Percentiles rank a stretch among this genome's conserved stretches.
Evolutionary conservation across 2,888 invertebrate genomes (phyloP).

Genomic region (Toxonevra muliebris): DNA sequence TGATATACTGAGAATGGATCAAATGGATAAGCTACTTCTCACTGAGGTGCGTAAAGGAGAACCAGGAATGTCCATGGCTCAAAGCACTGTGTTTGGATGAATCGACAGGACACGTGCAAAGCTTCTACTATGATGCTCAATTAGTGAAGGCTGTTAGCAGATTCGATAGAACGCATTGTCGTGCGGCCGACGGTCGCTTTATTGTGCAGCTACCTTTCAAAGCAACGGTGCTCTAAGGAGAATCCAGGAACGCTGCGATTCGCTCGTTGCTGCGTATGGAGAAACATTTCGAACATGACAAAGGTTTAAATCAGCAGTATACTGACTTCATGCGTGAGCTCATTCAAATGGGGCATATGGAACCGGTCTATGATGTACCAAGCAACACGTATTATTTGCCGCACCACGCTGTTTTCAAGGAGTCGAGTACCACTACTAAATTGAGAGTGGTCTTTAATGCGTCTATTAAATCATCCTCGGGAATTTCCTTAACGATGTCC

Average conservation of each 20-base stretch:
- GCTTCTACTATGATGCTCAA: neutral
- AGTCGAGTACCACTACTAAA: slow-evolving; percentile 32
- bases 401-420: slow-evolving; percentile 29
- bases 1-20: slow-evolving; percentile 35
- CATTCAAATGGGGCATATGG: slow-evolving; percentile 16
- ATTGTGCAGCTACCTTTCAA: slow-evolving; percentile 7
- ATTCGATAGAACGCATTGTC: neutral
- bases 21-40: slow-evolving; percentile 27
- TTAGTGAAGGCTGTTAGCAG: too few species aligned
- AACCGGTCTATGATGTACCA: slow-evolving; percentile 13
- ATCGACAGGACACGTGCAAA: slow-evolving; percentile 23
- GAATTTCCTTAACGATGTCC: slow-evolving; percentile 27
- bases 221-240: slow-evolving; percentile 15
- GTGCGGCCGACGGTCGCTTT: neutral
- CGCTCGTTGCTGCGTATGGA: slow-evolving; percentile 16
- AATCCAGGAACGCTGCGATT: slow-evolving; percentile 30
- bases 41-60: slow-evolving; percentile 26
- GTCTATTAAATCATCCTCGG: slow-evolving; percentile 20
- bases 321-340: neutral
- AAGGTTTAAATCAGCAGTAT: neutral
- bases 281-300: slow-evolving; percentile 19
- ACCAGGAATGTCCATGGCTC: slow-evolving; percentile 27
- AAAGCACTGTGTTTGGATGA: slow-evolving; percentile 32
- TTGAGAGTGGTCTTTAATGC: slow-evolving; percentile 32
- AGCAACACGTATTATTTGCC: slow-evolving; percentile 21